A percentile compares a stretch with the other conserved stretches of the same genome.
phyloP scores from a whole-genome alignment of 2,113 vertebrate genomes.

The Gymnocephalus cernua region DNA sequence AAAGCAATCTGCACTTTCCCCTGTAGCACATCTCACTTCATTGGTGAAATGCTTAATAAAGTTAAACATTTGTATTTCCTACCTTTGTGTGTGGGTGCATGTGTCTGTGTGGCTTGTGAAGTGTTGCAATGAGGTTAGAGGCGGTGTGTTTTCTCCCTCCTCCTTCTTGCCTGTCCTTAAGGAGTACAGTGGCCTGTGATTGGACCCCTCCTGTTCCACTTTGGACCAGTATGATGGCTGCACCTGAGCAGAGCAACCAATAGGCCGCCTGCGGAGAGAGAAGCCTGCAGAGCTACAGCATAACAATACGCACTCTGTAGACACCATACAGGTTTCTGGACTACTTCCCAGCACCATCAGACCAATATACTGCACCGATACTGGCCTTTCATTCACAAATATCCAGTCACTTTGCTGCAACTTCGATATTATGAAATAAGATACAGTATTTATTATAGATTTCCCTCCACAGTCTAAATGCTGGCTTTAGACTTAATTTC shows the following conservation, averaged over 20 bases:
- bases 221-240: constrained; percentile 44
- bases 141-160: not conserved
- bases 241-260: constrained; percentile 71
- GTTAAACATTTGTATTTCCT: not conserved
- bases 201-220: constrained; percentile 48
- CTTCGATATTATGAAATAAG: not conserved
- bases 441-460: not conserved
- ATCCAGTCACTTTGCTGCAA: not conserved
- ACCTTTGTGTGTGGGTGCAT: not conserved
- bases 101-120: constrained; percentile 5
- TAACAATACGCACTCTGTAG: constrained; percentile 43
- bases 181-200: constrained; percentile 45
- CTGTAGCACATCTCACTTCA: constrained; percentile 2
- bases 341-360: constrained; percentile 6
- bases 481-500: not conserved
- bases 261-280: constrained; percentile 18
- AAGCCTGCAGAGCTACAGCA: constrained; percentile 30
- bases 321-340: constrained; percentile 28
- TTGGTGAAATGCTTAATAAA: not conserved
- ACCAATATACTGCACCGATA: constrained; percentile 10
- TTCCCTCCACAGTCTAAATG: not conserved
- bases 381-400: constrained; percentile 31
- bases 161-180: constrained; percentile 13
- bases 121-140: constrained; percentile 17
- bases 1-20: constrained; percentile 6